Percentiles rank a stretch among this genome's conserved stretches.
Evolutionary conservation across 2,888 invertebrate genomes (phyloP).

Genomic region (Calliopum simillimum): DNA sequence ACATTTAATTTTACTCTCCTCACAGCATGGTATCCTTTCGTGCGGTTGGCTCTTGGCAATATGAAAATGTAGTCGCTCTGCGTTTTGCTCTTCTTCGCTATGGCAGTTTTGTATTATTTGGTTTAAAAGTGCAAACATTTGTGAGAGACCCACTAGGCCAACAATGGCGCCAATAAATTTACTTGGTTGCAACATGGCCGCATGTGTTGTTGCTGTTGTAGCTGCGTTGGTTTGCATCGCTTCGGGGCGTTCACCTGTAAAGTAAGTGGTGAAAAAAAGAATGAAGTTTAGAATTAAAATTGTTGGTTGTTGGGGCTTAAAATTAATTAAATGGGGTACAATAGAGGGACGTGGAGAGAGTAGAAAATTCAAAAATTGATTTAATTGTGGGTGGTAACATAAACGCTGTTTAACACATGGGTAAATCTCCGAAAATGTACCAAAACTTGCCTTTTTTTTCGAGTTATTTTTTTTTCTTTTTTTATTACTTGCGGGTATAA

Average conservation of each 20-base stretch:
- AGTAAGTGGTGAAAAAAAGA: slow-evolving; percentile 56
- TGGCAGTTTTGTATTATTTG: slow-evolving; percentile 17
- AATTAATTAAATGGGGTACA: not conserved
- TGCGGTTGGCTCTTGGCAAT: not conserved
- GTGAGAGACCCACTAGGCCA: slow-evolving; percentile 58
- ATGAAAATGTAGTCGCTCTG: not conserved
- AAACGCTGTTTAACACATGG: not conserved
- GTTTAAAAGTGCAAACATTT: slow-evolving; percentile 51
- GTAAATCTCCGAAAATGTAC: too few relatives aligned
- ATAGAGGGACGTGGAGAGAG: not conserved
- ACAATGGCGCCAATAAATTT: slow-evolving; percentile 62
- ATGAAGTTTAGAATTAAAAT: slow-evolving; percentile 33
- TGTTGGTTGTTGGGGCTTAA: slow-evolving; percentile 39
- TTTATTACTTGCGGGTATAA: too few relatives aligned
- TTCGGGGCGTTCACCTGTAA: slow-evolving; percentile 80
- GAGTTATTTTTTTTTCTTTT: too few relatives aligned
- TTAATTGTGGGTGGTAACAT: not conserved
- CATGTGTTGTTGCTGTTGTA: slow-evolving; percentile 22
- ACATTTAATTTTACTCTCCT: not conserved
- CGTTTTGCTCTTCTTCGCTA: not conserved
- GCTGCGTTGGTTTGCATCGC: slow-evolving; percentile 84
- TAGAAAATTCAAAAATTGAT: not conserved
- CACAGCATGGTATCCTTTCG: slow-evolving; percentile 12
- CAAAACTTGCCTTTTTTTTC: too few relatives aligned
- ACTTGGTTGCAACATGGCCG: slow-evolving; percentile 50